phyloP scores from a whole-genome alignment of 2,888 invertebrate species.

The Chrysolina americana region DNA sequence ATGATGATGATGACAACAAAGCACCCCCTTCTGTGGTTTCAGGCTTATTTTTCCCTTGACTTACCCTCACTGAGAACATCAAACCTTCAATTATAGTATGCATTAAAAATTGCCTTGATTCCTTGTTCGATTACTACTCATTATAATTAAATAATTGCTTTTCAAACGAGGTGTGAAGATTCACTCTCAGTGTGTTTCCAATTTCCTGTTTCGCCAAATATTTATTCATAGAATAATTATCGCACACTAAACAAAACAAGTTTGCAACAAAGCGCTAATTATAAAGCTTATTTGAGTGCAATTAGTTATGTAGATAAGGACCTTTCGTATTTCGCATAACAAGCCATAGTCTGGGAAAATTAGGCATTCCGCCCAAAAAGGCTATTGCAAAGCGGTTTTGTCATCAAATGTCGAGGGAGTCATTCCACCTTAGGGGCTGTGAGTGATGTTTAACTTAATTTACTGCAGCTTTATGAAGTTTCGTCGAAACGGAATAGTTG shows the following conservation, averaged over 20 bases:
- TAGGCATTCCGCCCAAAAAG: neutral
- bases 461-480: too few species aligned
- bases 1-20: too few species aligned
- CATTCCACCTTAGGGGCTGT: too few species aligned
- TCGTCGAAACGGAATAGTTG: too few species aligned
- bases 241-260: slow-evolving; percentile 41
- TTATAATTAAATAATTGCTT: slow-evolving; percentile 1
- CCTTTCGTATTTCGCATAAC: slow-evolving; percentile 23
- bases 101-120: neutral
- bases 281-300: slow-evolving; percentile 46
- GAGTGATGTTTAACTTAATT: too few species aligned
- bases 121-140: neutral
- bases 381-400: too few species aligned
- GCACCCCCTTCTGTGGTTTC: too few species aligned
- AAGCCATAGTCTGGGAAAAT: neutral
- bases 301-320: slow-evolving; percentile 51
- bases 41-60: too few species aligned
- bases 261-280: slow-evolving; percentile 47
- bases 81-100: neutral
- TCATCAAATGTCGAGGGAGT: too few species aligned
- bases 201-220: slow-evolving; percentile 1
- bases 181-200: slow-evolving; percentile 8
- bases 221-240: slow-evolving; percentile 24
- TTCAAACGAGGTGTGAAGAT: slow-evolving; percentile 12
- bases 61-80: neutral